Evolutionary conservation across 2,797 vertebrate species (phyloP).

Genomic region (Neoniphon sammara): DNA sequence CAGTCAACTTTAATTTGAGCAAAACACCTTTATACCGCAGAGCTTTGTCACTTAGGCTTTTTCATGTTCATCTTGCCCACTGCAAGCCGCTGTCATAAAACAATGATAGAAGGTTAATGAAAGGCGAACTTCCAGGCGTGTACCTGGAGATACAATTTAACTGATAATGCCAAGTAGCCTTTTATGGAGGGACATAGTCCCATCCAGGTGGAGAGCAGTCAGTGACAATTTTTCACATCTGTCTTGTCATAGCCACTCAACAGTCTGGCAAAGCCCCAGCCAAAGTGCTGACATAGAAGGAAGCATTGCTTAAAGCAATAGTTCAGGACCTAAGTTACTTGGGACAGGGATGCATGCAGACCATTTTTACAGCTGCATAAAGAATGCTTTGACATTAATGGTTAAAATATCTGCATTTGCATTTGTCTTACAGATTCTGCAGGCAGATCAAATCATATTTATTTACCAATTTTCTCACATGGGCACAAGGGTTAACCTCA

Average conservation of each 20-base stretch:
- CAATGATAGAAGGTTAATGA: slow-evolving; percentile 74
- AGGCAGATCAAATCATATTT: not conserved
- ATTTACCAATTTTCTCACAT: not conserved
- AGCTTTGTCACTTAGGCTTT: slow-evolving; percentile 45
- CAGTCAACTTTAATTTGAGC: slow-evolving; percentile 58
- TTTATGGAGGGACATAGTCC: slow-evolving; percentile 59
- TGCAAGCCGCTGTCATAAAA: slow-evolving; percentile 56
- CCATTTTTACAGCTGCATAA: slow-evolving; percentile 6
- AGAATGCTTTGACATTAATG: not conserved
- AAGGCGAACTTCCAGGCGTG: slow-evolving; percentile 58
- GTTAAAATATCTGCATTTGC: not conserved
- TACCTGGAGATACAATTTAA: slow-evolving; percentile 51
- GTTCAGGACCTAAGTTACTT: slow-evolving; percentile 12
- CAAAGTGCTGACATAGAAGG: slow-evolving; percentile 62
- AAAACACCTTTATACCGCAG: slow-evolving; percentile 45
- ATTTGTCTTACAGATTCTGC: not conserved
- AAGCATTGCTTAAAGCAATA: slow-evolving; percentile 38
- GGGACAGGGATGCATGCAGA: not conserved
- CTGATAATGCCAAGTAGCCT: slow-evolving; percentile 55
- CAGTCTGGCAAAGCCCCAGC: slow-evolving; percentile 52
- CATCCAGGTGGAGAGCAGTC: slow-evolving; percentile 55
- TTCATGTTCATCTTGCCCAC: slow-evolving; percentile 13
- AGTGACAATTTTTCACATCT: slow-evolving; percentile 49
- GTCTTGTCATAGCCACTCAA: slow-evolving; percentile 50
- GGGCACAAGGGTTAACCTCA: not conserved